Evolutionary conservation across 2,888 invertebrate species (phyloP), one percentile per base, ranked within the genome.

Genomic region (Marronus borbonicus): DNA sequence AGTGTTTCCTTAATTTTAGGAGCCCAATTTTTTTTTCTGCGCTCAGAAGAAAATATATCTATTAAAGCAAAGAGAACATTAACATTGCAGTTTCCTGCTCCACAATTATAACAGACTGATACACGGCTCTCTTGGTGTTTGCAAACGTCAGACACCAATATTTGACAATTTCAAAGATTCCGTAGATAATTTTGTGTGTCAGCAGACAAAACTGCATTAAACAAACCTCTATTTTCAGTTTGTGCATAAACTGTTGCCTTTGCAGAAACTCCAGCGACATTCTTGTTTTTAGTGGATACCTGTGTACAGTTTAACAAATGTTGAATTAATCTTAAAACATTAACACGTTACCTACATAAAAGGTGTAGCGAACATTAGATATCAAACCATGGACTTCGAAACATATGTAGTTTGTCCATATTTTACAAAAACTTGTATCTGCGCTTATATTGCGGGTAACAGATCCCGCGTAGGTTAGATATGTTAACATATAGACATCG

Each of bases 321-420:
- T 8, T 66, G 8, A 44, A 44, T 20, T 39, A 39, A 12, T 44
- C 10, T 17, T 1, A 12, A 3, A 66, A 24, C 1, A 44, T 62
- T 44, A 44, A 44, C 44, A 5, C 4, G 7, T 17, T 55, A 7
- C 55, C 20, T 62, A 62, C 62, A 1, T 4, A 0, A 14, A 62
- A 62, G 31, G 28, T 28, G 14, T 31, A 62, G 4, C 31, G 1
- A 14, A 7, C 1, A 5, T 31, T 31, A 28, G 3, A 1, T 10
- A 2, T 28, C 24, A 62, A 12, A n/a, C 10, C 0, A 31, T 14
- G 28, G 8, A 66, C 1, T 44, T 20, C 10, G 10, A 24, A 20
- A 20, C 66, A 66, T 17, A 20, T 66, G 10, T 49, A 36, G 12
- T 66, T 49, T 66, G 1, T 66, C 66, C 66, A 66, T 49, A 66